phyloP scores from a whole-genome alignment of 2,888 invertebrate species.

The Epinotia bilunana region DNA sequence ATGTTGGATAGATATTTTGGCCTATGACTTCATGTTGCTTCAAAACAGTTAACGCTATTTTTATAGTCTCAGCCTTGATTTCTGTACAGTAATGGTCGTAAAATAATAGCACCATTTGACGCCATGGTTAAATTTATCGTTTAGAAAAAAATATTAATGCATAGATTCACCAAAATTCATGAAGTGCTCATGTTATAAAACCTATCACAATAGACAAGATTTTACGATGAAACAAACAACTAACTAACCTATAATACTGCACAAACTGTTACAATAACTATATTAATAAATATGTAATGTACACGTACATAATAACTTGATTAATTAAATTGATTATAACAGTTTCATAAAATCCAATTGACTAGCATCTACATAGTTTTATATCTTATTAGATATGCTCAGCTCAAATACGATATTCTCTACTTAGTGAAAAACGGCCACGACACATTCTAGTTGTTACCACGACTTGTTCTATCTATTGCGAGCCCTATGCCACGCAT shows the following conservation, averaged over 20 bases:
- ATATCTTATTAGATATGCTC: slow-evolving; percentile 52
- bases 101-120: slow-evolving; percentile 41
- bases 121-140: slow-evolving; percentile 28
- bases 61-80: slow-evolving; percentile 35
- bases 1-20: slow-evolving; percentile 73
- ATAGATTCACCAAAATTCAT: slow-evolving; percentile 26
- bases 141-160: slow-evolving; percentile 3
- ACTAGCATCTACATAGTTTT: slow-evolving; percentile 79
- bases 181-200: slow-evolving; percentile 65
- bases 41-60: slow-evolving; percentile 29
- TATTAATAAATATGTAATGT: slow-evolving; percentile 59
- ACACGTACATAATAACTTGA: slow-evolving; percentile 67
- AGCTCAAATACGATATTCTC: slow-evolving; percentile 44
- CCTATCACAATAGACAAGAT: slow-evolving; percentile 74
- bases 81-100: slow-evolving; percentile 24
- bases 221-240: slow-evolving; percentile 72
- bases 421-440: slow-evolving; percentile 40
- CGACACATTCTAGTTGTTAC: slow-evolving; percentile 32
- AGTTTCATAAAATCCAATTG: slow-evolving; percentile 77
- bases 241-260: slow-evolving; percentile 84
- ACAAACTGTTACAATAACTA: slow-evolving; percentile 59
- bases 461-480: slow-evolving; percentile 30
- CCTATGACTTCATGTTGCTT: slow-evolving; percentile 48
- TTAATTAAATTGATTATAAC: slow-evolving; percentile 69
- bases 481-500: slow-evolving; percentile 24